Evolutionary conservation across 2,113 vertebrate species (phyloP).

Genomic region (Numenius arquata): DNA sequence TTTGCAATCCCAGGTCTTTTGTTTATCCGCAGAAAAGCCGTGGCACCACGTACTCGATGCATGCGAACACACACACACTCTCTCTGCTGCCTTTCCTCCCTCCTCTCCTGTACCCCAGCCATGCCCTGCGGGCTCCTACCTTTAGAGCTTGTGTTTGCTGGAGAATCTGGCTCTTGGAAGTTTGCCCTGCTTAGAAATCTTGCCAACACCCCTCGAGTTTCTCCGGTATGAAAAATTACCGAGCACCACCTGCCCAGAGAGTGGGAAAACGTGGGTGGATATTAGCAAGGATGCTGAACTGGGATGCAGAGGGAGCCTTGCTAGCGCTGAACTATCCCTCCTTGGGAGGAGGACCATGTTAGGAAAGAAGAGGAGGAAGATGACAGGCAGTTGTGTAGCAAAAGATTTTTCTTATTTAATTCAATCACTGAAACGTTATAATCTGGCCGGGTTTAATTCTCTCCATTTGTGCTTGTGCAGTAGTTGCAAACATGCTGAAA

Average conservation of each 20-base stretch:
- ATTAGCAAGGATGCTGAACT: background rate
- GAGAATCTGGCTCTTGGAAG: slow-evolving; percentile 1
- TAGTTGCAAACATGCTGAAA: slow-evolving; percentile 19
- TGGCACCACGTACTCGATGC: background rate
- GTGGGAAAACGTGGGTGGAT: background rate
- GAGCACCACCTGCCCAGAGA: slow-evolving; percentile 7
- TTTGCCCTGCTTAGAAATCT: background rate
- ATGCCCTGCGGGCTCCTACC: background rate
- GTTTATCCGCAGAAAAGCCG: background rate
- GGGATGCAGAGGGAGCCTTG: background rate
- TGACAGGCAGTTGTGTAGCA: background rate
- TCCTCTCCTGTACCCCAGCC: background rate
- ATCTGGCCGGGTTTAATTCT: slow-evolving; percentile 13
- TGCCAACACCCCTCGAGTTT: slow-evolving; percentile 1
- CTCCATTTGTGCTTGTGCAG: slow-evolving; percentile 1
- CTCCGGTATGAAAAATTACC: slow-evolving; percentile 3
- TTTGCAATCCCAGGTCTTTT: background rate
- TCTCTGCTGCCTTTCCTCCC: background rate
- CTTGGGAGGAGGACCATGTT: rapidly evolving
- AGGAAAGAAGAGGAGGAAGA: background rate
- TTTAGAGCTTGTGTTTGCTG: background rate
- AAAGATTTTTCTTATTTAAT: background rate
- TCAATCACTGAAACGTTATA: background rate
- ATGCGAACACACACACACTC: background rate
- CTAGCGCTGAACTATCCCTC: background rate